Conservation (phyloP, 2,888 invertebrate species). For the Tuberolachnus salignus region DNA sequence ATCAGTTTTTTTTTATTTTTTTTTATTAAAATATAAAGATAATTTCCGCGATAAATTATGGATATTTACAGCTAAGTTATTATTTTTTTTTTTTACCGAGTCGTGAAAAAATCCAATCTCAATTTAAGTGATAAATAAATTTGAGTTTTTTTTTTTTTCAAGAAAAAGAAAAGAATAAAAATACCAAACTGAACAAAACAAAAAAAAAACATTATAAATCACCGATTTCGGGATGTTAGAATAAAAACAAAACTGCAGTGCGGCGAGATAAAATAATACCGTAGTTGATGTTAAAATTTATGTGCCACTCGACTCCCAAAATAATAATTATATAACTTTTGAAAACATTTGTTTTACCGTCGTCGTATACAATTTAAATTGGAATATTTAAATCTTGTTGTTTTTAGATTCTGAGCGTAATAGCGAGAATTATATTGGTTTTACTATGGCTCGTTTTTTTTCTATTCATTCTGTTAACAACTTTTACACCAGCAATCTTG, state of each 20-base stretch:
- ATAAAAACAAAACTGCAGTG: background rate
- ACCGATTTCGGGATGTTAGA: conserved; percentile 12
- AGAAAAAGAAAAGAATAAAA: background rate
- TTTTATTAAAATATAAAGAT: background rate
- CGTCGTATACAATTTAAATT: conserved; percentile 13
- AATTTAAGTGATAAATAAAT: conserved; percentile 27
- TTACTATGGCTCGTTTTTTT: too few species aligned
- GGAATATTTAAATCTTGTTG: background rate
- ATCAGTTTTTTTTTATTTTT: conserved; percentile 1
- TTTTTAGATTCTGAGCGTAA: too few species aligned
- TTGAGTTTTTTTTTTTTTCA: background rate
- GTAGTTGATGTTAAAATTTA: conserved; percentile 9
- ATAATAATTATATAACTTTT: conserved; percentile 36
- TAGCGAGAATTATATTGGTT: too few species aligned
- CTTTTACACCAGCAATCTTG: too few species aligned
- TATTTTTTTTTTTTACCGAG: background rate
- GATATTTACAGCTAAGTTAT: background rate
- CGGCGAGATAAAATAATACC: conserved; percentile 11
- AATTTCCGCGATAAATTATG: background rate
- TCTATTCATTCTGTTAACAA: too few species aligned
- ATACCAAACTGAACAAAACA: background rate
- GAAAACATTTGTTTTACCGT: conserved; percentile 12
- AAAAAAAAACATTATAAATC: conserved; percentile 24
- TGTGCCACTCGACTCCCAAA: background rate
- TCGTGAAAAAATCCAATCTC: conserved; percentile 1